Percentiles rank a stretch among this genome's conserved stretches.
These are phyloP conservation scores for Mechanitis messenoides DNA, from an alignment of 2,888 invertebrate genomes.

Conservation along the genomic window DNA sequence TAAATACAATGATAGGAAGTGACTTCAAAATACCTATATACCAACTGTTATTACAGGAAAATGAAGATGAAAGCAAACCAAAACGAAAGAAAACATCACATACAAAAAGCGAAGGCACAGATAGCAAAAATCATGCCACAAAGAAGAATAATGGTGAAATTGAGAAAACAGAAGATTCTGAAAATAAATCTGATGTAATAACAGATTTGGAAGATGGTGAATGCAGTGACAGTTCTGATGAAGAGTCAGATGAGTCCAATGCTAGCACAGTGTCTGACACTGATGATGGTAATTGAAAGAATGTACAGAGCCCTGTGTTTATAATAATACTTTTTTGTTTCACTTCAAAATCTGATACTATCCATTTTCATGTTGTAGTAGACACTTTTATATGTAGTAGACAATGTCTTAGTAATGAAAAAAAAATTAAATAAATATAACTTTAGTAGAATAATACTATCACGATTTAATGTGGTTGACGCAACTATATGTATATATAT, in stretches of 20 bases:
- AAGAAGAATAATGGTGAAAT: conserved; percentile 26
- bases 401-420: no score
- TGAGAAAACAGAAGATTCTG: conserved; percentile 22
- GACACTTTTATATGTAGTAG: no score
- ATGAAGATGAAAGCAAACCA: conserved; percentile 53
- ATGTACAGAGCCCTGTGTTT: conserved; percentile 11
- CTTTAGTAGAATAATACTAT: no score
- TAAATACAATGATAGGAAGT: conserved; percentile 62
- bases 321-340: conserved; percentile 2
- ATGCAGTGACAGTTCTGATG: conserved; percentile 74
- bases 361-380: no score
- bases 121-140: conserved; percentile 11
- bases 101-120: conserved; percentile 26
- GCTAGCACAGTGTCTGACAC: conserved; percentile 62
- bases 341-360: conserved; percentile 14
- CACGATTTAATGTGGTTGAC: no score
- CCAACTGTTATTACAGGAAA: conserved; percentile 68
- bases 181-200: conserved; percentile 20
- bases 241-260: conserved; percentile 42
- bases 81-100: conserved; percentile 45
- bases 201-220: conserved; percentile 80
- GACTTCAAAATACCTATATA: conserved; percentile 60
- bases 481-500: no score
- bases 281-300: conserved; percentile 59
- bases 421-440: no score